Conservation (phyloP, 2,113 vertebrate genomes). For the Conger conger region DNA sequence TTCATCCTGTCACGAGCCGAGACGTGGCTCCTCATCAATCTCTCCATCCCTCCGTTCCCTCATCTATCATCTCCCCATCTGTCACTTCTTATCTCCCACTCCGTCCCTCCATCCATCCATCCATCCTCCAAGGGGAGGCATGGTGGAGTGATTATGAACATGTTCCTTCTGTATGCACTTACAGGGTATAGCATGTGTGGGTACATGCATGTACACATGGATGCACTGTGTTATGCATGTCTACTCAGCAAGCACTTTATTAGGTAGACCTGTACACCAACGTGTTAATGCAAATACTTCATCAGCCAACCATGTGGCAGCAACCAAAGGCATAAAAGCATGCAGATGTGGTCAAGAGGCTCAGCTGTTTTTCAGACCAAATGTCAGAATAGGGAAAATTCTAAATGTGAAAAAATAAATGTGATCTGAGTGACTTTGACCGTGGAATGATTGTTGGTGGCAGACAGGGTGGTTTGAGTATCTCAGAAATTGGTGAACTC, state of each 20-base stretch:
- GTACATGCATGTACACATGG: neutral
- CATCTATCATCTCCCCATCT: neutral
- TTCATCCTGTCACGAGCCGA: neutral
- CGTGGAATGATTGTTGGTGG: too few relatives aligned
- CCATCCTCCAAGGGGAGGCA: neutral
- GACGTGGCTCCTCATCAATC: neutral
- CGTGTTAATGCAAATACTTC: too few relatives aligned
- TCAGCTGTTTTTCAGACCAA: too few relatives aligned
- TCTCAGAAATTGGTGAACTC: too few relatives aligned
- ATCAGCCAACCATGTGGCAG: too few relatives aligned
- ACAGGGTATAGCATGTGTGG: neutral
- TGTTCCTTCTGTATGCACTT: neutral
- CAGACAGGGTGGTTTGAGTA: too few relatives aligned
- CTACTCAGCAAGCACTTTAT: too few relatives aligned
- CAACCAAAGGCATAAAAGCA: too few relatives aligned
- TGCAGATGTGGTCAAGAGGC: too few relatives aligned
- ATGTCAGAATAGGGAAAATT: too few relatives aligned
- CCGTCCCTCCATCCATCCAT: neutral
- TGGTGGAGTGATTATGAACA: neutral
- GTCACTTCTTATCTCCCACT: neutral
- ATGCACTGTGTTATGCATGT: neutral
- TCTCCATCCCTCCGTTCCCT: neutral
- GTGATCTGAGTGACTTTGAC: too few relatives aligned
- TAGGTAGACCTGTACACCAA: neutral
- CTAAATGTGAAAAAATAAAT: too few relatives aligned